These are phyloP conservation scores for Pseudonaja textilis DNA, from an alignment of 2,113 vertebrate genomes.

Conservation along the genomic window DNA sequence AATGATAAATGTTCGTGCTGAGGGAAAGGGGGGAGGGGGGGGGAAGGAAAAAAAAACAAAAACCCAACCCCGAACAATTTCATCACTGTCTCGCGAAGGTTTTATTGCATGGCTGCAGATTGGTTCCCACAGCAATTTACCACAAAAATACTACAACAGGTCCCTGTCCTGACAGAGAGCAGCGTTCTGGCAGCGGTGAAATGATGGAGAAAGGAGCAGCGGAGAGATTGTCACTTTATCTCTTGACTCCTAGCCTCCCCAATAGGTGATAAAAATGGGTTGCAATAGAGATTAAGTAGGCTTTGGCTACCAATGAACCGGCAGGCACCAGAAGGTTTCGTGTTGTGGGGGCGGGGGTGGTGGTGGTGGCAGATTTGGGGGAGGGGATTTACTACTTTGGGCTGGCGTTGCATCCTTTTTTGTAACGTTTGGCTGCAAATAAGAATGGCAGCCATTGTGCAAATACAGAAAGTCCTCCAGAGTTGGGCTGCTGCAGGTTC, in stretches of 20 bases:
- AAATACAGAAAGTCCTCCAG: too few species aligned
- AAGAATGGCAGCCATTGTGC: not conserved
- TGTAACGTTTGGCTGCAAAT: not conserved
- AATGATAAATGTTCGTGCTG: constrained; percentile 25
- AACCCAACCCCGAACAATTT: constrained; percentile 31
- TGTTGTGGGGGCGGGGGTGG: too few species aligned
- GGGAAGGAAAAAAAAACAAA: constrained; percentile 9
- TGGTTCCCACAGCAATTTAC: constrained; percentile 57
- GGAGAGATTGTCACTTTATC: constrained; percentile 38
- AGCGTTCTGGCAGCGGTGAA: fast-evolving
- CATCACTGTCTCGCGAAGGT: constrained; percentile 44
- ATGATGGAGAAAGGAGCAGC: not conserved
- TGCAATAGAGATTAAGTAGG: not conserved
- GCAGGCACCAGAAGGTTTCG: not conserved
- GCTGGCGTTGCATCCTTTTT: not conserved
- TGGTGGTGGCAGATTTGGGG: not conserved
- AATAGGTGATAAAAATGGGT: not conserved
- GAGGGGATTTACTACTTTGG: not conserved
- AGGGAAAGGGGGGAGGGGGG: not conserved
- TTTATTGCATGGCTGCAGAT: constrained; percentile 38
- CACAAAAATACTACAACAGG: constrained; percentile 8
- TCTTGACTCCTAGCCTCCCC: constrained; percentile 5
- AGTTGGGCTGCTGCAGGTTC: too few species aligned
- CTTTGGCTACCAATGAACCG: not conserved
- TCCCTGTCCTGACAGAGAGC: constrained; percentile 31